Base-by-base conservation (phyloP, 2,888 invertebrate genomes). In the Limnephilus auricula region DNA sequence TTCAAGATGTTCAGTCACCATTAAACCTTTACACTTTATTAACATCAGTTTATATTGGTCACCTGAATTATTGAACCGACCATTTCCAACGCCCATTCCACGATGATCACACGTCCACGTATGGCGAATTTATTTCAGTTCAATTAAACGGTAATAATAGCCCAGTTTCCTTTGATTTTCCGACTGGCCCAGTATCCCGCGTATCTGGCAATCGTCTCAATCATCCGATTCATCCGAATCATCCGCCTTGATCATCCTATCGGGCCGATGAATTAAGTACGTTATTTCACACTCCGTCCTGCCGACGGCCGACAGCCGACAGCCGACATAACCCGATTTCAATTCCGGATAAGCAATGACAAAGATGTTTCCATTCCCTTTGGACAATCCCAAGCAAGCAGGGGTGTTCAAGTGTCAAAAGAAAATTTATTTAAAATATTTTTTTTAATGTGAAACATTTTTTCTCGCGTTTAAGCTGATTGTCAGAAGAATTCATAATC, bases 331-430 rank as follows among this genome's bases (percentile, higher is more conserved):
- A 80, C 89, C n/a, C 89, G 89, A 79, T 80, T 80, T 89, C 80
- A 89, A 89, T 89, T 80, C 79, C 80, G 89, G 89, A 89, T 89
- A 89, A 89, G 89, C 89, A 89, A 89, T 89, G 79, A 89, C 89
- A 89, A 89, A 89, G 89, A 89, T 89, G 89, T 80, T 89, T 89
- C 79, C 80, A 80, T 80, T 80, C 34, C 89, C n/a, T 40, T 80
- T 89, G 89, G 89, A 89, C 89, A 79, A 25, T 87, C 87, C 18
- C 34, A 34, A 82, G 82, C 34, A 34, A 32, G 18, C 65, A 87
- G 87, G 78, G 87, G 2, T 85, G 45, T 85, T 34, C 25, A n/a
- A 25, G 50, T 40, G 30, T 37, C 45, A 18, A 45, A 85, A 5
- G 25, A 5, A 25, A 65, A 9, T 25, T 6, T 25, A 25, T 50